These are phyloP conservation scores for Morphnarchus princeps DNA, from an alignment of 2,113 vertebrate genomes.

Conservation along the genomic window DNA sequence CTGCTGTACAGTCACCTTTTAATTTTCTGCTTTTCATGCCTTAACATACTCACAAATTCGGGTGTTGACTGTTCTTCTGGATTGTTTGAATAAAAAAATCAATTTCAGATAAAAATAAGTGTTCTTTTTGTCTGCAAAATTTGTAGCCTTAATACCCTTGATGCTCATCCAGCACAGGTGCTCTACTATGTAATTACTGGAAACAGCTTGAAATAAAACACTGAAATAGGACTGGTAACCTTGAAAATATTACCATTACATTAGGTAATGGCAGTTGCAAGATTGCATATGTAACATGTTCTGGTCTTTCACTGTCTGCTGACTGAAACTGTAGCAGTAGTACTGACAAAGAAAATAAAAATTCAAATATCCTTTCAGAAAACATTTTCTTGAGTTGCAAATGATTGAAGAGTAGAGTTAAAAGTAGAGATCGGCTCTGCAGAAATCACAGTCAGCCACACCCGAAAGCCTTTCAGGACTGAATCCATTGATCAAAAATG, in stretches of 20 bases:
- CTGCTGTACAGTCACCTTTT: not conserved
- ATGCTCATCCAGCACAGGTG: not conserved
- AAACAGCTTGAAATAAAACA: conserved; percentile 23
- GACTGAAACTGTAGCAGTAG: not conserved
- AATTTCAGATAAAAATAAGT: not conserved
- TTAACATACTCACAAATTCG: not conserved
- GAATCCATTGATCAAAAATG: not conserved
- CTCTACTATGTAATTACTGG: conserved; percentile 7
- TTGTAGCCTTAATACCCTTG: not conserved
- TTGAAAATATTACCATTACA: not conserved
- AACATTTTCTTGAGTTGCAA: not conserved
- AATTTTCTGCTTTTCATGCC: conserved; percentile 17
- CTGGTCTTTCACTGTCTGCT: not conserved
- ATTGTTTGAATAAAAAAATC: not conserved
- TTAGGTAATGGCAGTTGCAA: not conserved
- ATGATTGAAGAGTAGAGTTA: not conserved
- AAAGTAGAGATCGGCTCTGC: not conserved
- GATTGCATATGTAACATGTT: not conserved
- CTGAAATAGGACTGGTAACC: not conserved
- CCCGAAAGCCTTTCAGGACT: not conserved
- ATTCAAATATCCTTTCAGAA: not conserved
- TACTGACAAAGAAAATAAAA: not conserved
- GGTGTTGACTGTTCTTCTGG: not conserved
- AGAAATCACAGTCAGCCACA: not conserved
- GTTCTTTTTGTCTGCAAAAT: not conserved